Conservation (phyloP, 2,888 invertebrate genomes). For the Azorinus chamasolen region DNA sequence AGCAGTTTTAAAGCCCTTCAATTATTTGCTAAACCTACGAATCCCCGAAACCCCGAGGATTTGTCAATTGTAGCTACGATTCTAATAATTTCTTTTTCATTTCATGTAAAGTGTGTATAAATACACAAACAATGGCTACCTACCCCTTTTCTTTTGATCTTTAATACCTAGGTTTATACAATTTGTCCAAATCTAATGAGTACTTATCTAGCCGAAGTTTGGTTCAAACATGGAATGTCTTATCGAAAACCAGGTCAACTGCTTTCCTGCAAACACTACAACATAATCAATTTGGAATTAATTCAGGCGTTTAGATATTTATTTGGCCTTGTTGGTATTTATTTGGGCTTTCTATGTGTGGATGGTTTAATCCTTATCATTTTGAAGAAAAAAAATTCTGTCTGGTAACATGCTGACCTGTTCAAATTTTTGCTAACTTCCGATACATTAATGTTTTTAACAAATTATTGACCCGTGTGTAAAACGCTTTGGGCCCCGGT, state of each 20-base stretch:
- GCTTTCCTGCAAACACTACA: slow-evolving; percentile 36
- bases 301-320: slow-evolving; percentile 49
- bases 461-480: too few species aligned
- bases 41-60: too few species aligned
- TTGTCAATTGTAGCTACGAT: too few species aligned
- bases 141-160: slow-evolving; percentile 40
- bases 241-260: slow-evolving; percentile 41
- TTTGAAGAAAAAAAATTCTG: too few species aligned
- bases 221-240: background rate
- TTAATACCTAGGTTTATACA: slow-evolving; percentile 45
- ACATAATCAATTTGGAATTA: slow-evolving; percentile 58
- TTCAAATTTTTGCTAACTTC: too few species aligned
- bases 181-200: slow-evolving; percentile 34
- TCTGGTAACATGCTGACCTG: too few species aligned
- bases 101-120: slow-evolving; percentile 30
- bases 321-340: slow-evolving; percentile 29
- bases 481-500: too few species aligned
- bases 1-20: too few species aligned
- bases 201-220: slow-evolving; percentile 26
- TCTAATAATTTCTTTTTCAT: slow-evolving; percentile 32
- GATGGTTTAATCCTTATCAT: too few species aligned
- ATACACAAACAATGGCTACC: slow-evolving; percentile 29
- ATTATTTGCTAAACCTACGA: too few species aligned
- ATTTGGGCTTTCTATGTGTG: too few species aligned
- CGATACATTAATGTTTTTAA: too few species aligned